Evolutionary conservation across 2,888 invertebrate species (phyloP).

Genomic region (Ormyrus pomaceus): DNA sequence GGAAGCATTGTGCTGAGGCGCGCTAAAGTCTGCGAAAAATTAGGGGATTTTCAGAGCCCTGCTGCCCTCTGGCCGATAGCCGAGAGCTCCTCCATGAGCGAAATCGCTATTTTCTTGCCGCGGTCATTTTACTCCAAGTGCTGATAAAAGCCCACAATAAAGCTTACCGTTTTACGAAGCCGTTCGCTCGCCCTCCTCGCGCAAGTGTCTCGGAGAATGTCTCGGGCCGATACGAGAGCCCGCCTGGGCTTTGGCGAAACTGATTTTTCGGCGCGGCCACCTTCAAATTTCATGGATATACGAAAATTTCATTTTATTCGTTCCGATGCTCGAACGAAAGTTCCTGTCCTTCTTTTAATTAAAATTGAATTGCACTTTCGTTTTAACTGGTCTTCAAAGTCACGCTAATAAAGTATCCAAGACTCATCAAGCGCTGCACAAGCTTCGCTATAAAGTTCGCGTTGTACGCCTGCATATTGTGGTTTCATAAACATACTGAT

Average conservation of each 20-base stretch:
- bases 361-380: neutral
- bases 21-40: too few relatives aligned
- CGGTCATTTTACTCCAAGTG: neutral
- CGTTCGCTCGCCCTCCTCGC: neutral
- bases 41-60: too few relatives aligned
- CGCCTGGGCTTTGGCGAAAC: neutral
- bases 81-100: too few relatives aligned
- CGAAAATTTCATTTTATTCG: neutral
- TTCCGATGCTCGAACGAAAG: too few relatives aligned
- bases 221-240: constrained; percentile 9
- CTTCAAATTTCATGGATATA: too few relatives aligned
- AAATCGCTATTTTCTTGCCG: neutral
- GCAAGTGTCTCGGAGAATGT: constrained; percentile 11
- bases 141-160: constrained; percentile 17
- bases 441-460: constrained; percentile 11
- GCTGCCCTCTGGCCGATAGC: neutral
- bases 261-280: too few relatives aligned
- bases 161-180: neutral
- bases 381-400: too few relatives aligned
- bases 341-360: neutral
- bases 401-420: neutral
- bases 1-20: too few relatives aligned
- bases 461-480: neutral
- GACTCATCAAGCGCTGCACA: neutral
- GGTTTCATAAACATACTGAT: constrained; percentile 9